Evolutionary conservation across 2,113 vertebrate species (phyloP).

Genomic region (Tragelaphus buxtoni): DNA sequence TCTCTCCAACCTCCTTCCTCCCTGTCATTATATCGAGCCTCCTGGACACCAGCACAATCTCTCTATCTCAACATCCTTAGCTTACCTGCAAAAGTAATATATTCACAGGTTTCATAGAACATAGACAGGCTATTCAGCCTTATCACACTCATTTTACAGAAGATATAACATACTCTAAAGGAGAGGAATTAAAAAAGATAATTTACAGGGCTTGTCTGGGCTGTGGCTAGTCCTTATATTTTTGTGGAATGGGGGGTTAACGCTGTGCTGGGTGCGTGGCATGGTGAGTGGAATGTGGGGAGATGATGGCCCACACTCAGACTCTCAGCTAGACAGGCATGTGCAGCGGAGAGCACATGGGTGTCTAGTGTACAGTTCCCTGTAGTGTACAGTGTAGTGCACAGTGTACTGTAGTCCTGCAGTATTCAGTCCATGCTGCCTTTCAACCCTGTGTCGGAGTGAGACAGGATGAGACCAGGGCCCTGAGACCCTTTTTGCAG

Average conservation of each 20-base stretch:
- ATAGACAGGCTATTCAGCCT: background rate
- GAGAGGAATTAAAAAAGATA: background rate
- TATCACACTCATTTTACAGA: background rate
- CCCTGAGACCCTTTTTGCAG: background rate
- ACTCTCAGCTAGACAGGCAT: background rate
- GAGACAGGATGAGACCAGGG: background rate
- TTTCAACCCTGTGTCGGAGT: background rate
- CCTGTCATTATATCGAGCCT: background rate
- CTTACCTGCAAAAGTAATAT: background rate
- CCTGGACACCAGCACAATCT: background rate
- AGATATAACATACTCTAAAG: background rate
- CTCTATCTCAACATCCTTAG: background rate
- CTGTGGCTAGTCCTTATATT: background rate
- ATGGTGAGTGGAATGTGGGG: accelerated
- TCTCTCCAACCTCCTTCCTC: background rate
- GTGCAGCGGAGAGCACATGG: background rate
- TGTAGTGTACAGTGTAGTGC: background rate
- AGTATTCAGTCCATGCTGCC: background rate
- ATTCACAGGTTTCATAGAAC: background rate
- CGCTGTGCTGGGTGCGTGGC: accelerated
- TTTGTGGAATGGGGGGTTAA: background rate
- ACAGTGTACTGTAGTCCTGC: background rate
- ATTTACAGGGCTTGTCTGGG: background rate
- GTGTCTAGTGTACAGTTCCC: background rate
- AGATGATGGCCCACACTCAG: accelerated